A percentile compares a stretch with the other conserved stretches of the same genome.
Evolutionary conservation across 2,888 invertebrate species (phyloP).

Genomic region (Yponomeuta sedellus): DNA sequence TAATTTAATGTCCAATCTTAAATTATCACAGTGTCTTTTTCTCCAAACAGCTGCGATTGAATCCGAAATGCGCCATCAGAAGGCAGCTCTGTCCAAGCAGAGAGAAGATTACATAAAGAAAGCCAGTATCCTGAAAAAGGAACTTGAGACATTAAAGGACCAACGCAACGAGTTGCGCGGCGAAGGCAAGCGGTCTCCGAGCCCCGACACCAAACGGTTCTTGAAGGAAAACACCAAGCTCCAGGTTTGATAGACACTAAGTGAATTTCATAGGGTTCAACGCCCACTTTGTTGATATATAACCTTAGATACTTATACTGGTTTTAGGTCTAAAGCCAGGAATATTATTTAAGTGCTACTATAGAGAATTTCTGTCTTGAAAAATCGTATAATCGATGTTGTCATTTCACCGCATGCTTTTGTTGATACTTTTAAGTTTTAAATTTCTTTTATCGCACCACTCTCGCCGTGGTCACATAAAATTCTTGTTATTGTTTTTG

Average conservation of each 20-base stretch:
- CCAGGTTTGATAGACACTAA: slow-evolving; percentile 78
- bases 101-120: slow-evolving; percentile 89
- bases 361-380: background rate
- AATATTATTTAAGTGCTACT: background rate
- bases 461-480: background rate
- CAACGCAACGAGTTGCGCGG: slow-evolving; percentile 86
- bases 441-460: background rate
- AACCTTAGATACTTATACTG: background rate
- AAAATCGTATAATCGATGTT: background rate
- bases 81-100: slow-evolving; percentile 86
- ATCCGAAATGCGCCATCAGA: slow-evolving; percentile 88
- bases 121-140: slow-evolving; percentile 82
- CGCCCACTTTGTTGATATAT: too few species aligned
- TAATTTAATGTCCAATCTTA: background rate
- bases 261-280: background rate
- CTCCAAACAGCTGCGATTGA: slow-evolving; percentile 79
- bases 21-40: background rate
- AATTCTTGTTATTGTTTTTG: background rate
- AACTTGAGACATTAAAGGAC: slow-evolving; percentile 85
- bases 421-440: background rate
- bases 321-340: background rate
- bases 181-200: slow-evolving; percentile 80
- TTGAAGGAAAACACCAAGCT: slow-evolving; percentile 89
- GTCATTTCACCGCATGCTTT: background rate
- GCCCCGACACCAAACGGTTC: slow-evolving; percentile 86